Base-by-base conservation (phyloP, 2,888 invertebrate genomes). In the Idaea straminata region DNA sequence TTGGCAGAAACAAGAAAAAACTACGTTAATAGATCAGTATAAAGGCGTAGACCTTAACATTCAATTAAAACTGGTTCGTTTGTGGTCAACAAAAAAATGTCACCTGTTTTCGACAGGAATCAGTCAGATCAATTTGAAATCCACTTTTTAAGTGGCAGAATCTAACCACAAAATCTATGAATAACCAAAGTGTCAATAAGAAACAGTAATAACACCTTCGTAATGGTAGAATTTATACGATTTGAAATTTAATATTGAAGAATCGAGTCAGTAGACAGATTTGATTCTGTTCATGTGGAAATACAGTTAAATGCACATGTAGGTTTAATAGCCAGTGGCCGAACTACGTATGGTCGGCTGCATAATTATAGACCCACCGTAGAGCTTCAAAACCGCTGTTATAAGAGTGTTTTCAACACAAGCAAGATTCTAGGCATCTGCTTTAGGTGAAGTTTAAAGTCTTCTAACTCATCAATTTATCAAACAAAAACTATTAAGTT, bases 161-260 rank as follows among this genome's bases (percentile, higher is more conserved):
- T 71, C 69, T 69, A 59, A 74, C 75, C 75, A 70, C 75, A 75
- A 67, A 73, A 70, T 68, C 69, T 71, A 62, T 58, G 61, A 61
- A 36, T 47, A 13, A 47, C 5, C 61, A 16, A 61, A 63, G 68
- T 67, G 72, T 71, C 71, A 67, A 63, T 62, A 61, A 63, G 62
- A 64, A 65, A 64, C 69, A 65, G 65, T 68, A 61, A 62, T 65
- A 65, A 74, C 75, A 69, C 75, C 74, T 73, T 66, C 67, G 57
- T 71, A 69, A 66, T 70, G 69, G 64, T 64, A 65, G 69, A 64
- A 70, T 67, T 69, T 69, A 62, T 72, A 63, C 59, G 38, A 72
- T 71, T 67, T 71, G 74, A 69, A 69, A 74, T 69, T 63, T 59
- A 61, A 73, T 71, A 73, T 61, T 72, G 68, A 69, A 47, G 47